Evolutionary conservation across 1,140 invertebrate species (phyloP), one percentile per base, ranked within the genome.

Genomic region (Glossosoma conforme): DNA sequence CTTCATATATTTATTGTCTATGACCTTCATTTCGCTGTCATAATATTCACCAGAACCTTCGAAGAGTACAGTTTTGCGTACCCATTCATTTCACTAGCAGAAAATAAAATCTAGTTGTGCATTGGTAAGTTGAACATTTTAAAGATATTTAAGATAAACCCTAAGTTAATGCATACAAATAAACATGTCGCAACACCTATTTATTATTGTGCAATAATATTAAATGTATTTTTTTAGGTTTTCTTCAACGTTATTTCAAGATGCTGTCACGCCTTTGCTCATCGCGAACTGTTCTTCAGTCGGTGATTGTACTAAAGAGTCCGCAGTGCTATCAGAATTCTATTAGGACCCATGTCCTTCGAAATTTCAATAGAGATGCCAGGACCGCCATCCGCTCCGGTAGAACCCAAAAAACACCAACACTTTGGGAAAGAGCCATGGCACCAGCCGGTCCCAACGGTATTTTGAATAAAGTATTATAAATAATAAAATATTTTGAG

Each of bases 371-470:
- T 37, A 64, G 71, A n/a, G 70, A 72, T 37, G 48, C 68, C 11
- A 61, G 70, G 35, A 61, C 66, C 13, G 61, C 66, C 25, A 56
- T 67, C 13, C 61, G 63, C 20, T 38, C 36, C 21, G 8, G 21
- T 17, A 28, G 22, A 33, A 13, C 21, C 9, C 52, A 66, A 13
- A 63, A 66, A 46, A 32, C 46, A 13, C 66, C 69, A 4, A 63
- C 68, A 33, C 11, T 74, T 10, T 69, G 72, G 68, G 66, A 72
- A 52, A 66, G 56, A 47, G 58, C 73, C 19, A 75, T 75, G 72
- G 70, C 72, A 13, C 72, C 72, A 33, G 70, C 68, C 55, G 69
- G 72, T 13, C 67, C 69, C 41, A 73, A 73, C 61, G 72, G 72
- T 73, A 54, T 35, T 15, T 30, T 21, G 14, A n/a, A n/a, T n/a